Percentiles rank a stretch among this genome's conserved stretches.
phyloP scores from a whole-genome alignment of 2,888 invertebrate species.

The Muschampia plurimacula region DNA sequence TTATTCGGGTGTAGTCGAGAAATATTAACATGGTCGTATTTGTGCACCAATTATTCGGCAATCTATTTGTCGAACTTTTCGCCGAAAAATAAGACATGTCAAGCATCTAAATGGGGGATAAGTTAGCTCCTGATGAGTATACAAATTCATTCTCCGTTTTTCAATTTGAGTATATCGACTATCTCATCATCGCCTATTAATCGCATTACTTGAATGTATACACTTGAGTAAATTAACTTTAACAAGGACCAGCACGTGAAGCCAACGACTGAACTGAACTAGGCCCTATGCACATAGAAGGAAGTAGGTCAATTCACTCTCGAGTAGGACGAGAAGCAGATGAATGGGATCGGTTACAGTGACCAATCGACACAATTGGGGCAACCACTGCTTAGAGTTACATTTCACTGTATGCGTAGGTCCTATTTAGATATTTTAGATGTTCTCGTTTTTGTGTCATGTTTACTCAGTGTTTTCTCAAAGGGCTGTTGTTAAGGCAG shows the following conservation, averaged over 20 bases:
- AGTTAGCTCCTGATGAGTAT: too few relatives aligned
- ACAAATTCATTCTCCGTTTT: too few relatives aligned
- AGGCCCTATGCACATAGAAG: conserved; percentile 53
- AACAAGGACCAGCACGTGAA: not conserved
- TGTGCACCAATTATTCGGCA: too few relatives aligned
- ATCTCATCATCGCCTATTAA: too few relatives aligned
- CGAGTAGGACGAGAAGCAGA: conserved; percentile 55
- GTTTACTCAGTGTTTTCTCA: not conserved
- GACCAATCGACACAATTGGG: conserved; percentile 31
- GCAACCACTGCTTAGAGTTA: conserved; percentile 26
- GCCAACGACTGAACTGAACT: not conserved
- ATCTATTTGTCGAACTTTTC: too few relatives aligned
- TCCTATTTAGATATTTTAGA: not conserved
- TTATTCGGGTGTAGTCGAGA: too few relatives aligned
- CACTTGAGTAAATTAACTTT: too few relatives aligned
- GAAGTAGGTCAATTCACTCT: conserved; percentile 65
- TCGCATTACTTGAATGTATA: too few relatives aligned
- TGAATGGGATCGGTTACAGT: conserved; percentile 47
- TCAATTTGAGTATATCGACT: too few relatives aligned
- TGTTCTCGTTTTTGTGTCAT: not conserved
- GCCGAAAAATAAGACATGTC: too few relatives aligned
- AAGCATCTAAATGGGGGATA: too few relatives aligned
- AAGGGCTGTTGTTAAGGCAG: not conserved
- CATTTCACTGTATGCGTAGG: not conserved
- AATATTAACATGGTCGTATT: too few relatives aligned